phyloP scores from a whole-genome alignment of 2,888 invertebrate genomes.

The Mesoligia furuncula region DNA sequence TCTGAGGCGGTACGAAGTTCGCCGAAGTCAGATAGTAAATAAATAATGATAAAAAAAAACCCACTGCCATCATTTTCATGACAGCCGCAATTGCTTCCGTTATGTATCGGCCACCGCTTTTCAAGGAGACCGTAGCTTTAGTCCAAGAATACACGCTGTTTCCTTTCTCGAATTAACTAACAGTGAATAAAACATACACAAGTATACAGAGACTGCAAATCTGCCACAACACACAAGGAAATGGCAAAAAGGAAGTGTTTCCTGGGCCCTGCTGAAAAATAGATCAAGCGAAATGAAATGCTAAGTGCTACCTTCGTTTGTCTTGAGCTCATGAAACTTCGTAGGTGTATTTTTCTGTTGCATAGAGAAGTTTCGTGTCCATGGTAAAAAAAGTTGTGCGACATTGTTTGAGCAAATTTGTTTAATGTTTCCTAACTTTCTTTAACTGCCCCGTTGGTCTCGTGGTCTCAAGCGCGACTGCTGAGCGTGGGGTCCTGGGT shows the following conservation, averaged over 20 bases:
- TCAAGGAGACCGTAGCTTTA: neutral
- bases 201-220: neutral
- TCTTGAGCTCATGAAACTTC: conserved; percentile 28
- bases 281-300: conserved; percentile 42
- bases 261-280: conserved; percentile 38
- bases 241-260: neutral
- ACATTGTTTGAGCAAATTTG: neutral
- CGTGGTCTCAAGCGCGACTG: too few relatives aligned
- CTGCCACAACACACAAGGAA: neutral
- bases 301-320: conserved; percentile 24
- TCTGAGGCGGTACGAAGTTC: too few relatives aligned
- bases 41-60: too few relatives aligned
- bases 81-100: too few relatives aligned
- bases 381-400: neutral
- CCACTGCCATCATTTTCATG: too few relatives aligned
- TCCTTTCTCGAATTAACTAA: neutral
- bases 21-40: too few relatives aligned
- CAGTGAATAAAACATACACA: neutral
- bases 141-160: neutral
- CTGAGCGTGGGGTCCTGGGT: too few relatives aligned
- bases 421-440: neutral
- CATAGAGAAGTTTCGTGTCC: neutral
- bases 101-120: neutral
- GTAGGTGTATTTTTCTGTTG: neutral
- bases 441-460: too few relatives aligned